These are phyloP conservation scores for Thinocorus orbignyianus DNA, from an alignment of 2,113 vertebrate genomes.

Conservation along the genomic window DNA sequence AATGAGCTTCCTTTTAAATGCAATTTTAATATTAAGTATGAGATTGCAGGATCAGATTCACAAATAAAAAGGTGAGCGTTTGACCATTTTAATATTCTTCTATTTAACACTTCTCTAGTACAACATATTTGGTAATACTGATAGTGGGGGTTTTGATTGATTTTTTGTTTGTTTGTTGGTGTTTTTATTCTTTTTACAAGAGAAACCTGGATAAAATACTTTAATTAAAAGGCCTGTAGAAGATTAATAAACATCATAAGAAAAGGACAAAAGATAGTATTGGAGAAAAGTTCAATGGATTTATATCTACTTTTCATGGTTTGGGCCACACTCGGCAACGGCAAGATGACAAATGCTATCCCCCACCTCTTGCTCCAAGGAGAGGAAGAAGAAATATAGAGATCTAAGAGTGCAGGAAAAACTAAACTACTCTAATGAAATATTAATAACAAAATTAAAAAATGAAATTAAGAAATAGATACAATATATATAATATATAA, in stretches of 20 bases:
- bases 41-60: not conserved
- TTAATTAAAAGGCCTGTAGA: not conserved
- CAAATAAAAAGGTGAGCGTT: not conserved
- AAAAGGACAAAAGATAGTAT: not conserved
- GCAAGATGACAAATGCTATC: no score
- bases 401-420: no score
- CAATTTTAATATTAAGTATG: not conserved
- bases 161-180: not conserved
- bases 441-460: no score
- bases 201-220: not conserved
- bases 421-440: no score
- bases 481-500: no score
- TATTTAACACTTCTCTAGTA: not conserved
- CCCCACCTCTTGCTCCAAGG: no score
- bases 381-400: no score
- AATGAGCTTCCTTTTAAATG: not conserved
- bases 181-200: not conserved
- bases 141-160: fast-evolving
- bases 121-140: not conserved
- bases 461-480: no score
- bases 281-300: not conserved
- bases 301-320: not conserved
- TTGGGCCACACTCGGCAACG: no score
- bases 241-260: not conserved
- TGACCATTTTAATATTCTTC: not conserved